A percentile compares a stretch with the other conserved stretches of the same genome.
phyloP scores from a whole-genome alignment of 2,888 invertebrate species.

The Ectemnius continuus region DNA sequence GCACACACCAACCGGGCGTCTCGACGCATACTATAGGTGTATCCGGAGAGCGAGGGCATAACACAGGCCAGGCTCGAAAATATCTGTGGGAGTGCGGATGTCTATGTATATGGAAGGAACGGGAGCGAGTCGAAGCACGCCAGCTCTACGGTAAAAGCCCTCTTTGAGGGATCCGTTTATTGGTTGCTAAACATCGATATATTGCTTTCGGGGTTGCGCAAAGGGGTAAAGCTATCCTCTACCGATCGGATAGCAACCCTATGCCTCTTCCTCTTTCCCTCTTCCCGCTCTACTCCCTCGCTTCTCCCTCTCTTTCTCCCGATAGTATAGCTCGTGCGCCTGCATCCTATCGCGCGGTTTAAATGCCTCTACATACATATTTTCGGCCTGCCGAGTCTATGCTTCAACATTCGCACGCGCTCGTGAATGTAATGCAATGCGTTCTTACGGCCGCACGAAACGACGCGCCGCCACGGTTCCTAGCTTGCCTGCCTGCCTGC shows the following conservation, averaged over 20 bases:
- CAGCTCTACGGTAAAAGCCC: conserved; percentile 76
- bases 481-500: no score
- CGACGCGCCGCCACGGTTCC: conserved; percentile 30
- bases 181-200: conserved; percentile 78
- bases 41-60: conserved; percentile 14
- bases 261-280: conserved; percentile 46
- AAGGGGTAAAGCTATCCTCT: conserved; percentile 62
- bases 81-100: conserved; percentile 29
- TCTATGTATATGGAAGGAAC: conserved; percentile 57
- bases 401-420: conserved; percentile 13
- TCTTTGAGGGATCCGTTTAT: conserved; percentile 78
- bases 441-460: conserved; percentile 34
- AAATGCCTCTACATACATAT: conserved; percentile 7
- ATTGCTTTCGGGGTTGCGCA: conserved; percentile 74
- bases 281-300: conserved; percentile 9
- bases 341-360: neutral
- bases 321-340: neutral
- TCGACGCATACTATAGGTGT: neutral
- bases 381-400: neutral
- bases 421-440: conserved; percentile 49
- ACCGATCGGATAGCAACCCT: conserved; percentile 30
- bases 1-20: conserved; percentile 49
- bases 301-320: conserved; percentile 2
- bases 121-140: conserved; percentile 67
- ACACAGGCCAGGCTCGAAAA: conserved; percentile 19